Base-by-base conservation (phyloP, 2,888 invertebrate species). In the Eudasyphora cyanicolor region DNA sequence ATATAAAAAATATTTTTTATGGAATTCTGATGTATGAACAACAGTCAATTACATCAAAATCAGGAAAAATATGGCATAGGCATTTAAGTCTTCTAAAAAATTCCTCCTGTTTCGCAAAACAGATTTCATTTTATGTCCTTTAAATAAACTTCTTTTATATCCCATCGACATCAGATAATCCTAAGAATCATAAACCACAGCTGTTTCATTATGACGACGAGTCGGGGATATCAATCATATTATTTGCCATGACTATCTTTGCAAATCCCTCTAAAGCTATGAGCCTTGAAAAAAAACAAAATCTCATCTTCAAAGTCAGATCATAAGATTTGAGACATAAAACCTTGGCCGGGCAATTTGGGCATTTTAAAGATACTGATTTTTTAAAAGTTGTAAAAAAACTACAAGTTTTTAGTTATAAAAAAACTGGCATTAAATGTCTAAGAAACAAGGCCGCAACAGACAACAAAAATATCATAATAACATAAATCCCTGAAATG, bases 401-500 rank as follows among this genome's bases (percentile, higher is more conserved):
- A 57, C 24, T 57, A 57, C 14, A 27, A 27, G 10, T 24, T 57
- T 27, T 57, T 27, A 24, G 57, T 57, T 5, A 27, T 14, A 57
- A 57, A 57, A 54, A 57, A 27, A 57, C 45, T 14, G 24, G 14
- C 57, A 57, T 57, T 45, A 45, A 45, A 45, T 45, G n/a, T n/a
- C n/a, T n/a, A 45, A 45, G 45, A 45, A n/a, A 45, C 45, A n/a
- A n/a, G n/a, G n/a, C 12, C 45, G 45, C 4, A 45, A 14, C 3
- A 27, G 14, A 57, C 24, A 27, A 57, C 57, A 57, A 57, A n/a
- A 57, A 64, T 64, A 21, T 64, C 35, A 64, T 64, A 64, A 64
- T 64, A 64, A 64, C 64, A 64, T 64, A 38, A 64, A 64, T 64
- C 64, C 38, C 19, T 8, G 35, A 38, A 64, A 35, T 35, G 35